Conservation (phyloP, 2,797 vertebrate species). For the Oreochromis grahami region DNA sequence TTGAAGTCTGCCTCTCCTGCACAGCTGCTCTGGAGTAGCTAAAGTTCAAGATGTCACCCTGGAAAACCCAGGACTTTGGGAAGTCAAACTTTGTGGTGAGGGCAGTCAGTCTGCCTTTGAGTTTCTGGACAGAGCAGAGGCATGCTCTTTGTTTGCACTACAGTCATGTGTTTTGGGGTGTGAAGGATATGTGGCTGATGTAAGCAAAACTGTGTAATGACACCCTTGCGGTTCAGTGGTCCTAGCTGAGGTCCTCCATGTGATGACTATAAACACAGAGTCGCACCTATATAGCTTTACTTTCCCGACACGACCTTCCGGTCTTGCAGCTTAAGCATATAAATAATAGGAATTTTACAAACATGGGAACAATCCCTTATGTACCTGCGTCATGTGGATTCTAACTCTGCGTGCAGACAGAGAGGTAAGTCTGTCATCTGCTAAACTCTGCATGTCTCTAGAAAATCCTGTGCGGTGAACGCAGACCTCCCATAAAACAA, state of each 20-base stretch:
- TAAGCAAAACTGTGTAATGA: slow-evolving; percentile 55
- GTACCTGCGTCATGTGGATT: not conserved
- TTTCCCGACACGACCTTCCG: slow-evolving; percentile 8
- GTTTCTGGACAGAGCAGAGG: not conserved
- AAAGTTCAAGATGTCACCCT: slow-evolving; percentile 6
- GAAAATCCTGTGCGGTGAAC: slow-evolving; percentile 42
- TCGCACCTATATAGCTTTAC: slow-evolving; percentile 50
- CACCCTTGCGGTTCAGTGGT: slow-evolving; percentile 42
- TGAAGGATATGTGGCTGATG: slow-evolving; percentile 60
- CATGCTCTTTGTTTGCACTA: slow-evolving; percentile 32
- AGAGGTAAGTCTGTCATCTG: not conserved
- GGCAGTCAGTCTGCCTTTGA: not conserved
- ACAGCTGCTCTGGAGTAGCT: slow-evolving; percentile 17
- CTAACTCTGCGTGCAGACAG: not conserved
- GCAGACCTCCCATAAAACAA: slow-evolving; percentile 59
- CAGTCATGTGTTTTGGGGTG: slow-evolving; percentile 59
- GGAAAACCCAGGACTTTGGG: not conserved
- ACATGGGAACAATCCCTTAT: slow-evolving; percentile 13
- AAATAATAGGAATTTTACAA: slow-evolving; percentile 9
- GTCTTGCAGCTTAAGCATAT: slow-evolving; percentile 22
- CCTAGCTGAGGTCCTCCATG: slow-evolving; percentile 27
- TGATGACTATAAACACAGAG: slow-evolving; percentile 48
- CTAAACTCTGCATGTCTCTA: slow-evolving; percentile 28
- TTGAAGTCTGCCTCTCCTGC: not conserved
- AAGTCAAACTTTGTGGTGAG: not conserved